phyloP scores from a whole-genome alignment of 2,113 vertebrate genomes.

The Carettochelys insculpta region DNA sequence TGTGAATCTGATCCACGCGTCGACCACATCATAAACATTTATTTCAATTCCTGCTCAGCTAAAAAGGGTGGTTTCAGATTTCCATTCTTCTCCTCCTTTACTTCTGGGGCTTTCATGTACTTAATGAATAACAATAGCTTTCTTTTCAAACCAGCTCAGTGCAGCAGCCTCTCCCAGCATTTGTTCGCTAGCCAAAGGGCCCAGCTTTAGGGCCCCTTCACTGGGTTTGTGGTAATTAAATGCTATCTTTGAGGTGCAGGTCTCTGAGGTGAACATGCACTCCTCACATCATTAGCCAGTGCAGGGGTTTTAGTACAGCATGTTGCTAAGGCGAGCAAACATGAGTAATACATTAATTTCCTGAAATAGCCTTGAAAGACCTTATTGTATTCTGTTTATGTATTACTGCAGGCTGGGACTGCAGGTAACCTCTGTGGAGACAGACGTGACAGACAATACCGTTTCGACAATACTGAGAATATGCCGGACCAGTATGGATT shows the following conservation, averaged over 20 bases:
- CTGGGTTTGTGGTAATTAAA: slow-evolving; percentile 35
- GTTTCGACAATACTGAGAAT: background rate
- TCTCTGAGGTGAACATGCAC: slow-evolving; percentile 1
- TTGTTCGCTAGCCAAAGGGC: slow-evolving; percentile 52
- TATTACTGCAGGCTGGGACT: background rate
- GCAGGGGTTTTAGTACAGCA: slow-evolving; percentile 3
- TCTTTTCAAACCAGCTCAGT: slow-evolving; percentile 60
- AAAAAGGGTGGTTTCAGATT: slow-evolving; percentile 70
- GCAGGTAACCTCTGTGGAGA: background rate
- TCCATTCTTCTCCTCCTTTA: slow-evolving; percentile 51
- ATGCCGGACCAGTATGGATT: background rate
- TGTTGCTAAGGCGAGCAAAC: slow-evolving; percentile 24
- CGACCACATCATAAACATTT: slow-evolving; percentile 45
- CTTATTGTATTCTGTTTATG: background rate
- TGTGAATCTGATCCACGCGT: slow-evolving; percentile 16
- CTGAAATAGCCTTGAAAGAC: background rate
- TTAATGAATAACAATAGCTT: slow-evolving; percentile 69
- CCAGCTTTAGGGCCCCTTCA: slow-evolving; percentile 38
- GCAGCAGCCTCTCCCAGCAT: slow-evolving; percentile 37
- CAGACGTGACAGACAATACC: too few species aligned
- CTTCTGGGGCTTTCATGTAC: slow-evolving; percentile 63
- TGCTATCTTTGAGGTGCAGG: slow-evolving; percentile 35
- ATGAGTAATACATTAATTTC: background rate
- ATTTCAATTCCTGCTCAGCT: slow-evolving; percentile 62
- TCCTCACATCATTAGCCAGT: slow-evolving; percentile 11